These are phyloP conservation scores for Cantharis flavilabris DNA, from an alignment of 2,888 invertebrate genomes.

Conservation along the genomic window DNA sequence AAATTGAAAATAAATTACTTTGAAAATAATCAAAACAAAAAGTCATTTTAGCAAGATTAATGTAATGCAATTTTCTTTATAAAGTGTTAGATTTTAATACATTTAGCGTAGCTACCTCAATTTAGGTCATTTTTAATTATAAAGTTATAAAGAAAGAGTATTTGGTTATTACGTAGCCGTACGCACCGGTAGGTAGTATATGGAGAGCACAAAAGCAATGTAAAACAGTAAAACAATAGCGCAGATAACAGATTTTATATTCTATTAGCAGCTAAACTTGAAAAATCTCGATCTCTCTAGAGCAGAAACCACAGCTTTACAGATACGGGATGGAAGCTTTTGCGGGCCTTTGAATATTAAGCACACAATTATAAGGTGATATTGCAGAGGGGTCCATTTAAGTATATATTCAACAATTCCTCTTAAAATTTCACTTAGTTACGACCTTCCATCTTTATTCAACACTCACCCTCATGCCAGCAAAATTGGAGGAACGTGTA, in stretches of 20 bases:
- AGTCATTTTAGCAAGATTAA: not conserved
- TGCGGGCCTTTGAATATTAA: slow-evolving; percentile 39
- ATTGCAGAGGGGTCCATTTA: slow-evolving; percentile 28
- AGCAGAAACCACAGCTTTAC: slow-evolving; percentile 29
- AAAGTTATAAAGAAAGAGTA: not conserved
- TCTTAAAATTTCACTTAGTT: slow-evolving; percentile 11
- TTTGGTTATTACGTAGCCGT: not conserved
- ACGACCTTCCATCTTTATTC: slow-evolving; percentile 5
- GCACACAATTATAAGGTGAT: slow-evolving; percentile 36
- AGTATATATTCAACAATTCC: slow-evolving; percentile 8
- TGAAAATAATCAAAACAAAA: not conserved
- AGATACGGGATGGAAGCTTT: slow-evolving; percentile 33
- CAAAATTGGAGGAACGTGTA: slow-evolving; percentile 8
- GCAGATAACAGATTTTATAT: slow-evolving; percentile 27
- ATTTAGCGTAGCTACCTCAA: not conserved
- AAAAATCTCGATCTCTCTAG: slow-evolving; percentile 25
- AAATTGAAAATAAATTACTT: not conserved
- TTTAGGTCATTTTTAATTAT: not conserved
- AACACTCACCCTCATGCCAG: not conserved
- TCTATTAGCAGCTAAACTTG: slow-evolving; percentile 27
- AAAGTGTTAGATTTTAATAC: not conserved
- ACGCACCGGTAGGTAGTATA: not conserved
- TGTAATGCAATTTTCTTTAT: not conserved
- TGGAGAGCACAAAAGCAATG: slow-evolving; percentile 12
- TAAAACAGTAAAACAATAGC: slow-evolving; percentile 17